Evolutionary conservation across 1,140 invertebrate species (phyloP).

Genomic region (Teleopsis dalmanni): DNA sequence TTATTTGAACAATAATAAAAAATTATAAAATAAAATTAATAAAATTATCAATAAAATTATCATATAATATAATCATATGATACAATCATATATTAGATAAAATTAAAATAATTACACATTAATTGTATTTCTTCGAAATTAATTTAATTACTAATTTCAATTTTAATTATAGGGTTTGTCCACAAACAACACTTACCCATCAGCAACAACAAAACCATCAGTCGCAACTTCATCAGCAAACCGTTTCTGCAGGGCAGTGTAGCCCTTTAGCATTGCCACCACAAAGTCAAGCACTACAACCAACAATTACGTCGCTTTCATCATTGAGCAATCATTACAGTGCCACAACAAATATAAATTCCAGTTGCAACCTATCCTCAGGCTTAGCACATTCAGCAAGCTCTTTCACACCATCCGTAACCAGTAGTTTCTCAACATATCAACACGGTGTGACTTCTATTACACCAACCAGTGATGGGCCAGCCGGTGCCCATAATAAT

Average conservation of each 20-base stretch:
- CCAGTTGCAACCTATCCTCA: constrained; percentile 10
- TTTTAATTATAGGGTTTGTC: constrained; percentile 32
- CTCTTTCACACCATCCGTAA: constrained; percentile 7
- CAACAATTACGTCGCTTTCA: constrained; percentile 29
- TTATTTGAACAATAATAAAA: too few species aligned
- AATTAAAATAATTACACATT: too few species aligned
- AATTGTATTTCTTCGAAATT: too few species aligned
- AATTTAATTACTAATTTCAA: too few species aligned
- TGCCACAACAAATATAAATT: constrained; percentile 6
- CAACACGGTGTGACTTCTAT: constrained; percentile 17
- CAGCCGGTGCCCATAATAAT: not conserved
- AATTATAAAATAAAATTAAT: too few species aligned
- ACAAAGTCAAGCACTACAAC: constrained; percentile 36
- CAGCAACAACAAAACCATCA: constrained; percentile 7
- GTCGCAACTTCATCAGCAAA: constrained; percentile 12
- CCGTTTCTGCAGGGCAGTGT: constrained; percentile 17
- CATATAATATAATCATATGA: too few species aligned
- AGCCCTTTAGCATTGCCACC: constrained; percentile 34
- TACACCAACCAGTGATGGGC: not conserved
- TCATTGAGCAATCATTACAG: constrained; percentile 27
- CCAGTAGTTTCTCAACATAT: constrained; percentile 43
- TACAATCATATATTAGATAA: too few species aligned
- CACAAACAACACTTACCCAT: constrained; percentile 15
- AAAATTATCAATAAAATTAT: too few species aligned
- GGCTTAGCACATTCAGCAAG: not conserved